Base-by-base conservation (phyloP, 2,888 invertebrate species). In the Agriopis leucophaearia region DNA sequence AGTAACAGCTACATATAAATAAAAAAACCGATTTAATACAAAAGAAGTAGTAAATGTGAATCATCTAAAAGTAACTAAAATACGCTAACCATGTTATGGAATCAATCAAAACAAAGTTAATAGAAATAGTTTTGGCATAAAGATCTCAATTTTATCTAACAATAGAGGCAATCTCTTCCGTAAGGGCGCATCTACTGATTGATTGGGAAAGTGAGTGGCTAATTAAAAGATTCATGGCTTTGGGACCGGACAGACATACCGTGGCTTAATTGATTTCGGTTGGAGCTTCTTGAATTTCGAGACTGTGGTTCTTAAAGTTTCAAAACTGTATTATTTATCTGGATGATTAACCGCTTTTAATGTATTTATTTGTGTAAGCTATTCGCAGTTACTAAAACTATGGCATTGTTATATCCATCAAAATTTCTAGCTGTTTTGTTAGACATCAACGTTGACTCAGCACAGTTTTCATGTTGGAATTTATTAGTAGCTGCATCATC, bases 201-300 rank as follows among this genome's bases (percentile, higher is more conserved):
- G 88, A 88, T 88, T 84, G 83, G 79, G 77, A 83, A 78, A 82
- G 81, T 79, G 81, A 84, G 84, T 83, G 85, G 82, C 78, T 88
- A 90, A 90, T 90, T 90, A 89, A 85, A 86, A 85, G 84, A 83
- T 86, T 85, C 84, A 81, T 82, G 79, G 81, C 78, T 78, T 79
- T 86, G 85, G 82, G 82, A 83, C 74, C 84, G 80, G 77, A 79
- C 80, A 80, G 79, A 82, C 81, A 81, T 81, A 83, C 85, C 86
- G 88, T 87, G 87, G 81, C 81, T 79, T 90, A 93, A 93, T 93
- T 91, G 93, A 93, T 93, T 93, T 91, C 75, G 81, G 80, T 84
- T 69, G 62, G 78, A 82, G 80, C 78, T 80, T 78, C 78, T 78
- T 81, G 75, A 82, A 81, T 83, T 84, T 85, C 81, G 81, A 72